Evolutionary conservation across 35 echinoderm and acorn worm genomes (phyloP), one percentile per base, ranked within the genome.

Genomic region (Heliocidaris tuberculata): DNA sequence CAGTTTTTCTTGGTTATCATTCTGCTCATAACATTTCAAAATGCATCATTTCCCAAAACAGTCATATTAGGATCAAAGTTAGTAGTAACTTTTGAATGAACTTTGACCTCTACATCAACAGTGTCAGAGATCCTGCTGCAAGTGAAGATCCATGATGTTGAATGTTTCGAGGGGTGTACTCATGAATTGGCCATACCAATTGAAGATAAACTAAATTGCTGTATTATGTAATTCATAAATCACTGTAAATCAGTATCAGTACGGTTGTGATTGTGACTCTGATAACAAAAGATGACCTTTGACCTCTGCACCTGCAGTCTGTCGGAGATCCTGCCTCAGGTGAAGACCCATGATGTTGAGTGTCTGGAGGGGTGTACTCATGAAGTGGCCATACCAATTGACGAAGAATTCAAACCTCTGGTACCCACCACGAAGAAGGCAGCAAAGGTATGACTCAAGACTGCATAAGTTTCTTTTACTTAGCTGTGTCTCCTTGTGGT

Each of bases 301-400:
- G 65, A 50, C 50, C 32, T 49, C 35, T 94, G 8, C 13, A 24
- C 2, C 94, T 31, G 11, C 93, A 99, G 98, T 86, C 91, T 97
- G 30, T 94, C 96, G 54, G 96, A 97, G 27, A 99, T 97, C 90
- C 70, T 99, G 94, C 98, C 98, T 9, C 97, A 99, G 86, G 98
- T 99, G 30, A 95, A 95, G 78, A 85, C 52, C 92, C 48, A 94
- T 30, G 91, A 94, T 50, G 70, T 99, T 47, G 96, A 96, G 85
- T 96, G 94, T 70, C 32, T 95, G 31, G 96, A 96, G 85, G 98
- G 96, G 11, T 99, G 97, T 93, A 96, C 93, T 11, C 98, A 99
- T 95, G 98, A 99, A 90, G 98, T 97, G 50, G 97, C 98, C 10
- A 71, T 97, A 31, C 97, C 98, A 48, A 48, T 71, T 16, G 95